Evolutionary conservation across 2,888 invertebrate species (phyloP), one percentile per base, ranked within the genome.

Genomic region (Heliconius erato): DNA sequence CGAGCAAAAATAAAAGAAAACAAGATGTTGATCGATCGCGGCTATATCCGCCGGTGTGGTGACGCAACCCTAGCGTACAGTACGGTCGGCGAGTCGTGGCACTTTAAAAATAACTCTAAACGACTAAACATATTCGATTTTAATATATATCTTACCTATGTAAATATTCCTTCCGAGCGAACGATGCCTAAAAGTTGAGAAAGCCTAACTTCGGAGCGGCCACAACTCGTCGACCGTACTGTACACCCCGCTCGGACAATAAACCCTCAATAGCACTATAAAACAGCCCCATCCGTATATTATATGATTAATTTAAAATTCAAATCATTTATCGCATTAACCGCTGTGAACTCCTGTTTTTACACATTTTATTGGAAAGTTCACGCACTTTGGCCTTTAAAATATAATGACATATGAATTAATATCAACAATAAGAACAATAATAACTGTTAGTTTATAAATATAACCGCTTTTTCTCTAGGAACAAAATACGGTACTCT

Each of bases 21-120:
- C 74, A 79, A 83, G 84, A 87, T 87, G 87, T 86, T 90, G 92
- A 93, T 92, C 92, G 92, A 93, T 93, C 90, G 91, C 87, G 85
- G 89, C 92, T 92, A 92, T 93, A 93, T 92, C 92, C 90, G 92
- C 90, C 89, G 87, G 89, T 88, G 88, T 88, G 90, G 86, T 92
- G 92, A 92, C 91, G 92, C 90, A 92, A 92, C 89, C 82, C 59
- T 40, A n/a, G 59, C 67, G 23, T 59, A 63, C 3, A 63, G n/a
- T 63, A 4, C n/a, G 63, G 63, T 9, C n/a, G n/a, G 9, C n/a
- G 63, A 63, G 63, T 63, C 3, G n/a, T n/a, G 63, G 63, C 63
- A n/a, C n/a, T 4, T 11, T n/a, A n/a, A 63, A 63, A n/a, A n/a
- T 63, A 63, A 0, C 63, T 23, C 3, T 63, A 63, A 3, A n/a